Evolutionary conservation across 2,113 vertebrate species (phyloP).

Genomic region (Notarius lentiginosus): DNA sequence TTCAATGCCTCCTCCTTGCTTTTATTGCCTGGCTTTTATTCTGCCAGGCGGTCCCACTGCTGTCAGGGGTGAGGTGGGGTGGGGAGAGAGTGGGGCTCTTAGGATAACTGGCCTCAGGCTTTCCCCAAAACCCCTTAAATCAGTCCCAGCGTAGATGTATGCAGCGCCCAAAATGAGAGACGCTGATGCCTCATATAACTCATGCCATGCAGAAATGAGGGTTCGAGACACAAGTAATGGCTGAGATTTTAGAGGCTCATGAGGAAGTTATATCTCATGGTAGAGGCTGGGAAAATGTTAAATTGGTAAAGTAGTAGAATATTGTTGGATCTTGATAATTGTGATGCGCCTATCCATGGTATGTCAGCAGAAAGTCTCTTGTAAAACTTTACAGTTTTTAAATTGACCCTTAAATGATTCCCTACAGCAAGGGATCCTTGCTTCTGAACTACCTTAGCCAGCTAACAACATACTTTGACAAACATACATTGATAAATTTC

Average conservation of each 20-base stretch:
- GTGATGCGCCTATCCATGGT: background rate
- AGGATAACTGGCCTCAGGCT: conserved; percentile 79
- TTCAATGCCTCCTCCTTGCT: conserved; percentile 72
- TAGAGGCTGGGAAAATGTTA: conserved; percentile 32
- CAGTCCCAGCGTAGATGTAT: conserved; percentile 70
- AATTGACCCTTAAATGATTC: background rate
- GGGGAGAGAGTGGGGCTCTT: conserved; percentile 66
- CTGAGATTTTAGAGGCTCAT: conserved; percentile 27
- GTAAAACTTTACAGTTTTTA: background rate
- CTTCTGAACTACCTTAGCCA: background rate
- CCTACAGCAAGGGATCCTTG: background rate
- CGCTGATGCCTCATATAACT: conserved; percentile 62
- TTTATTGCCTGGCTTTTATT: conserved; percentile 83
- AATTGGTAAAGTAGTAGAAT: background rate
- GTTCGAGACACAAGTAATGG: conserved; percentile 22
- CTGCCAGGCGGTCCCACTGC: conserved; percentile 79
- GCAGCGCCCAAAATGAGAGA: conserved; percentile 68
- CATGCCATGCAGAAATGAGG: conserved; percentile 44
- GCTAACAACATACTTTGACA: background rate
- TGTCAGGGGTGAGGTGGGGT: conserved; percentile 61
- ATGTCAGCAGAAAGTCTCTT: background rate
- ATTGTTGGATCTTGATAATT: background rate
- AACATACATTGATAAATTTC: background rate
- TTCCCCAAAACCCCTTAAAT: conserved; percentile 78
- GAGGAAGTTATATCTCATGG: conserved; percentile 9